Percentiles rank a stretch among this genome's conserved stretches.
Evolutionary conservation across 2,797 vertebrate species (phyloP).

Genomic region (Cichlasoma orientale): DNA sequence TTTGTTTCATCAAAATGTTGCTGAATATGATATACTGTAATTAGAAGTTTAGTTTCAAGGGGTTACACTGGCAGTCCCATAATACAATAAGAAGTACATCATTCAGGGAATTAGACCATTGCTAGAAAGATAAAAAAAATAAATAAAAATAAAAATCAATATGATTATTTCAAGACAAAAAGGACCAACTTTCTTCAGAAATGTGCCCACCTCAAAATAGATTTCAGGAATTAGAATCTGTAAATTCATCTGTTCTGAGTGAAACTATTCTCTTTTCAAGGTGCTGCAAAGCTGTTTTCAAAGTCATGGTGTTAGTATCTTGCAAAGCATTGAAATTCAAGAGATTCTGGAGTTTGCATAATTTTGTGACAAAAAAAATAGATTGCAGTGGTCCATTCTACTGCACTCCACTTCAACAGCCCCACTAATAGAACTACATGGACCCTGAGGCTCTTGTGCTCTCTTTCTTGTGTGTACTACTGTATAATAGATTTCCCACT

Average conservation of each 20-base stretch:
- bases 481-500: conserved; percentile 53
- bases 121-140: not conserved
- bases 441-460: conserved; percentile 30
- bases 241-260: not conserved
- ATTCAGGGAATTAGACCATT: not conserved
- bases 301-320: conserved; percentile 9
- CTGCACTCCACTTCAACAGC: conserved; percentile 36
- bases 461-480: conserved; percentile 23
- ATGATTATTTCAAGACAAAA: not conserved
- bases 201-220: not conserved
- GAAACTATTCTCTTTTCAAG: not conserved
- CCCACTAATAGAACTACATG: conserved; percentile 43
- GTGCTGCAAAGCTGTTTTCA: not conserved
- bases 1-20: not conserved
- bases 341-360: conserved; percentile 31
- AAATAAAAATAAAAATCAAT: not conserved
- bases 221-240: not conserved
- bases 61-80: not conserved
- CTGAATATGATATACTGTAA: not conserved
- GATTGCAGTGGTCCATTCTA: conserved; percentile 27
- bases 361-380: conserved; percentile 14
- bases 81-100: not conserved
- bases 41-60: not conserved
- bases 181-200: not conserved
- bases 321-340: conserved; percentile 21